Base-by-base conservation (phyloP, 2,113 vertebrate species). In the Abramis brama region DNA sequence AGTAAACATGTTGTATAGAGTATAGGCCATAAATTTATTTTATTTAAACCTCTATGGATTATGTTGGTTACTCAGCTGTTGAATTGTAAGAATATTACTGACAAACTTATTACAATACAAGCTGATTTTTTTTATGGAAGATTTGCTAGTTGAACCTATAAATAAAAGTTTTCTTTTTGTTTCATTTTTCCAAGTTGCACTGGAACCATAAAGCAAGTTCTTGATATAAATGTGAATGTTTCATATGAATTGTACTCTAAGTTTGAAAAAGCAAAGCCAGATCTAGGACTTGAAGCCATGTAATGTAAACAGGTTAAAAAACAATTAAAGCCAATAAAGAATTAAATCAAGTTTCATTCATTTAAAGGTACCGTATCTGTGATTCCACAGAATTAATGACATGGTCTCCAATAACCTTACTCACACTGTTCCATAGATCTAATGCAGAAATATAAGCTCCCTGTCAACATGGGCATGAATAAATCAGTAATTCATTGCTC, bases 401-500 rank as follows among this genome's bases (percentile, higher is more conserved):
- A 17, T 30, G 1, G 6, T 62, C n/a, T 55, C 43, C 52, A 60
- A 1, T 84, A 64, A 73, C 21, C 55, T 60, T 80, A 15, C 39
- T 27, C 21, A 77, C 59, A 11, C 17, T 62, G 15, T 73, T 70
- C 74, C 52, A 25, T 52, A 83, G 27, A 27, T 64, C 47, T 74
- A 15, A 59, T 70, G 13, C 36, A 74, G 85, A 59, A 84, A 84
- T 68, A 83, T 43, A 62, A 77, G 21, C 59, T 85, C 55, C 30
- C n/a, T 25, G 39, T 43, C 57, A 47, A 23, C 33, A 66, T 68
- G 27, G 21, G 5, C 23, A 88, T 89, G 17, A 89, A 78, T 90
- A 88, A 89, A 86, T 86, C n/a, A 89, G 39, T 23, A 76, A 47
- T 79, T 75, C 12, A 36, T 68, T 36, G 60, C 59, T 86, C 15